Base-by-base conservation (phyloP, 2,888 invertebrate genomes). In the Tolmerus cingulatus region DNA sequence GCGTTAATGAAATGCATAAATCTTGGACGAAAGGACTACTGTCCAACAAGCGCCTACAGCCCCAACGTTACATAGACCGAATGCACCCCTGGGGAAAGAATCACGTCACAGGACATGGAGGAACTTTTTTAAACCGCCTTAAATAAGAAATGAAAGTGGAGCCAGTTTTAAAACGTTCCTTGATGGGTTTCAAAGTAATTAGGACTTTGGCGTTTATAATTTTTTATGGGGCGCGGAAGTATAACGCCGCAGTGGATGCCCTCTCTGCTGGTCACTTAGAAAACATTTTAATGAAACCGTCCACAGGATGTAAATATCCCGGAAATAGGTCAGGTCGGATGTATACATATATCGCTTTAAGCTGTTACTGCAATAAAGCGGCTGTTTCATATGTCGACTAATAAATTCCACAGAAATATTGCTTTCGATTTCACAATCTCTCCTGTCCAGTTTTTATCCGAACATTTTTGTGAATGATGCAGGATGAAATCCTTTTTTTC, bases 1-100 rank as follows among this genome's bases (percentile, higher is more conserved):
- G 23, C 74, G 66, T 84, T 84, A 84, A 84, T 84, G 84, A 84
- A 84, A 84, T 84, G 84, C 84, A 84, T 84, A 84, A 84, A 84
- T 84, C 74, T 40, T 57, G 82, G 74, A 23, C n/a, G 66, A 74
- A 19, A 84, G 84, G 84, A 84, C 84, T 19, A 66, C 27, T 81
- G 81, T 51, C 81, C 81, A 55, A 81, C 81, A 81, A 30, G n/a
- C 34, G 51, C 46, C 51, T 51, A 12, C n/a, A 5, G 27, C 51
- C 55, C 19, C n/a, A 1, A 27, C 46, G 27, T 46, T 2, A 37
- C 34, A 76, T 30, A 34, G 19, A 78, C 9, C 40, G 23, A 19
- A 23, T 78, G 23, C 23, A 40, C n/a, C 43, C 43, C 37, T 37
- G 37, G 12, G 19, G 23, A 23, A 43, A 43, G 12, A 78, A 34